Evolutionary conservation across 2,888 invertebrate species (phyloP).

Genomic region (Eumacrocentrus americanus): DNA sequence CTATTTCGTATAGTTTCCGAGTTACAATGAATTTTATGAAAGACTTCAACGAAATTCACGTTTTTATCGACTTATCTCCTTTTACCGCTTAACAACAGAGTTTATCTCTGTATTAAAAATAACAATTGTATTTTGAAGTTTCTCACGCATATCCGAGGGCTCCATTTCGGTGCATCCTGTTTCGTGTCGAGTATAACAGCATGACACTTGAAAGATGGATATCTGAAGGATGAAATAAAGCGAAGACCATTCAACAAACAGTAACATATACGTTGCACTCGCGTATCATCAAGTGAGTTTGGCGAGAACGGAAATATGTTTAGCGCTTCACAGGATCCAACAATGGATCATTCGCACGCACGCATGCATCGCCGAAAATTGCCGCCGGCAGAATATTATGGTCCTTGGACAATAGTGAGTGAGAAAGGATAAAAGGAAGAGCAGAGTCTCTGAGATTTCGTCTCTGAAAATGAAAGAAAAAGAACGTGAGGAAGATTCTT

Average conservation of each 20-base stretch:
- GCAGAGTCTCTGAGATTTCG: not conserved
- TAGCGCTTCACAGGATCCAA: constrained; percentile 37
- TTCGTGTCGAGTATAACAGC: constrained; percentile 22
- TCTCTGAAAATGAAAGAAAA: not conserved
- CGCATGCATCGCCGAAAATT: constrained; percentile 7
- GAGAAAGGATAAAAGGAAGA: not conserved
- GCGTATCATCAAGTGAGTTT: constrained; percentile 26
- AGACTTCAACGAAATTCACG: no score
- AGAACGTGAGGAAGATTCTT: constrained; percentile 6
- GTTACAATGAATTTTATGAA: not conserved
- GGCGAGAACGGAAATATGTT: constrained; percentile 45
- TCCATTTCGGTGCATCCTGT: constrained; percentile 37
- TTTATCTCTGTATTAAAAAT: not conserved
- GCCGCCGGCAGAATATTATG: not conserved
- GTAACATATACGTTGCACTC: constrained; percentile 13
- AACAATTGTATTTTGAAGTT: not conserved
- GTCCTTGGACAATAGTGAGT: not conserved
- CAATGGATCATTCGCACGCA: constrained; percentile 23
- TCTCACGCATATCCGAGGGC: constrained; percentile 26
- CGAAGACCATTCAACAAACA: not conserved
- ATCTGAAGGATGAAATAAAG: not conserved
- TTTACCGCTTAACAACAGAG: no score
- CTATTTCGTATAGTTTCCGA: no score
- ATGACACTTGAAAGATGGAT: not conserved
- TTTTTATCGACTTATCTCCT: no score